Conservation (phyloP, 2,888 invertebrate species). For the Epinotia nisella region DNA sequence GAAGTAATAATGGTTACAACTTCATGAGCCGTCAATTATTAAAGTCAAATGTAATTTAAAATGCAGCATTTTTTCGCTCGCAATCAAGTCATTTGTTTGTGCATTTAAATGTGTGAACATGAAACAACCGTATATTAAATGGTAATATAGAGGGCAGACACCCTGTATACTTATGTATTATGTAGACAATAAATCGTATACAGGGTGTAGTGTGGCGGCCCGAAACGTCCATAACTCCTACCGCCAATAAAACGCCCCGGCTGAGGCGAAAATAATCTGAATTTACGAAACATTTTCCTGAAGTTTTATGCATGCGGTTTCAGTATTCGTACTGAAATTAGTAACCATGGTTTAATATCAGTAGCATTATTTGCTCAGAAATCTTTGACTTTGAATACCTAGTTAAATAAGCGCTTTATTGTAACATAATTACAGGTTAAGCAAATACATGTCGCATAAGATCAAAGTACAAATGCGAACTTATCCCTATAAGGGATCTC, state of each 20-base stretch:
- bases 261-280: conserved; percentile 47
- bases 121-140: conserved; percentile 24
- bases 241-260: conserved; percentile 55
- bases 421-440: no score
- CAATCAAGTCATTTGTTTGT: neutral
- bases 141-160: conserved; percentile 5
- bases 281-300: conserved; percentile 42
- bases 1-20: no score
- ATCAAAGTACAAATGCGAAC: no score
- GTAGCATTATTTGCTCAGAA: conserved; percentile 10
- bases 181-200: conserved; percentile 19
- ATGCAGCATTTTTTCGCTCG: no score
- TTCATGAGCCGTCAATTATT: no score
- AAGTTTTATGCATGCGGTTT: conserved; percentile 29
- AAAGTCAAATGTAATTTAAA: no score
- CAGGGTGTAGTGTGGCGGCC: conserved; percentile 42
- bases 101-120: neutral
- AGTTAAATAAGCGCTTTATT: no score
- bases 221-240: conserved; percentile 60
- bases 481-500: no score
- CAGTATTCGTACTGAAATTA: conserved; percentile 21
- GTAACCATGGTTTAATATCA: conserved; percentile 7
- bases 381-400: conserved; percentile 3
- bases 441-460: no score
- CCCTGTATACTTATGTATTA: conserved; percentile 3